A percentile compares a stretch with the other conserved stretches of the same genome.
Conservation (phyloP, 1,140 invertebrate species). For the Hydropsyche tenuis region DNA sequence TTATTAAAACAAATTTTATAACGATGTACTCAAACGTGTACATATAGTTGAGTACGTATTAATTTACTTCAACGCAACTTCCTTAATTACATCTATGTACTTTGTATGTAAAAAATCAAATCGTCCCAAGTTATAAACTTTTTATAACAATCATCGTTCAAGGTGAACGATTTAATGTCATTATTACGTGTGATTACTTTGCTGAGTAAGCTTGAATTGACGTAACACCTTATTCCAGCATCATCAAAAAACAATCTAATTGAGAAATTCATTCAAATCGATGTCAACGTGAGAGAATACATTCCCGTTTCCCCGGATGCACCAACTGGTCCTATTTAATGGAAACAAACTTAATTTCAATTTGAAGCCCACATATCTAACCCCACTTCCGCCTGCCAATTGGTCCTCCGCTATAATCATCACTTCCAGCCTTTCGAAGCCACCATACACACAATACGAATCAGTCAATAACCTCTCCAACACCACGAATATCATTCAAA, state of each 20-base stretch:
- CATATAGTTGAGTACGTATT: too few relatives aligned
- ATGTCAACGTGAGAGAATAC: constrained; percentile 12
- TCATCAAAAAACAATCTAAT: too few relatives aligned
- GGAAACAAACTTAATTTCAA: constrained; percentile 47
- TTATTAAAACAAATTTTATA: too few relatives aligned
- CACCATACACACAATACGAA: background rate
- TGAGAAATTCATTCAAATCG: too few relatives aligned
- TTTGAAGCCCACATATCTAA: constrained; percentile 43
- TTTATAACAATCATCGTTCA: background rate
- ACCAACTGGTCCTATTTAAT: constrained; percentile 40
- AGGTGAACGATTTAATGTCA: background rate
- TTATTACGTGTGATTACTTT: too few relatives aligned
- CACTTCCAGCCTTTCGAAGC: constrained; percentile 27
- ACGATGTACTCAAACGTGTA: too few relatives aligned
- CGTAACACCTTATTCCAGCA: too few relatives aligned
- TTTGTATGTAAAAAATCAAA: background rate
- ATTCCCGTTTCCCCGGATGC: constrained; percentile 34
- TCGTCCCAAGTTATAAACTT: background rate
- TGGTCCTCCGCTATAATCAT: constrained; percentile 20
- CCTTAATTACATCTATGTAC: too few relatives aligned
- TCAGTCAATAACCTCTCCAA: background rate
- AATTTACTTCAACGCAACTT: too few relatives aligned
- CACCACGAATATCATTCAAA: background rate
- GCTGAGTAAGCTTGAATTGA: too few relatives aligned
- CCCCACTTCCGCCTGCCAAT: constrained; percentile 37